Percentiles rank a stretch among this genome's conserved stretches.
These are phyloP conservation scores for Elachura formosa DNA, from an alignment of 2,113 vertebrate species.

Conservation along the genomic window DNA sequence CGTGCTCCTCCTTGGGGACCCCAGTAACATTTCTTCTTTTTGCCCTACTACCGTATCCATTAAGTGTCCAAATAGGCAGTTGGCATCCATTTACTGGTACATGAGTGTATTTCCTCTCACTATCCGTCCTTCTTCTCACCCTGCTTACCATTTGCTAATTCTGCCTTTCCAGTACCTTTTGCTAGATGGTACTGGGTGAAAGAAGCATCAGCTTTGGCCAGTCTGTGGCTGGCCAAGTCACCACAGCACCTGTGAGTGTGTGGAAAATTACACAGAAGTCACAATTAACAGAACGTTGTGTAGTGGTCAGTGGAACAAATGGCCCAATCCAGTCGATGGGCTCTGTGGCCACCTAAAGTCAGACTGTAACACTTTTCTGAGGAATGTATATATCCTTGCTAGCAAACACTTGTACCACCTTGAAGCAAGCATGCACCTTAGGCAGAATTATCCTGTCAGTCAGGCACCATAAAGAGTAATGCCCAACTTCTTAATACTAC, in stretches of 20 bases:
- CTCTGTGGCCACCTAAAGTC: background rate
- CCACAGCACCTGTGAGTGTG: background rate
- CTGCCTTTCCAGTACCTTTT: background rate
- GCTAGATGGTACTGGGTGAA: background rate
- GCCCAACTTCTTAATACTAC: background rate
- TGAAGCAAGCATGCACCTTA: background rate
- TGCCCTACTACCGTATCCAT: background rate
- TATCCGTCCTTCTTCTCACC: background rate
- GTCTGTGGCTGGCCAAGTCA: background rate
- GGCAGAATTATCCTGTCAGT: background rate
- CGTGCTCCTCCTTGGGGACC: background rate
- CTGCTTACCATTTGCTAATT: background rate
- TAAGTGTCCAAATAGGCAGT: rapidly evolving
- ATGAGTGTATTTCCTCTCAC: background rate
- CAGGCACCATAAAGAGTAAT: background rate
- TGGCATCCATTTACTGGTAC: background rate
- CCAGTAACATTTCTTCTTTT: background rate
- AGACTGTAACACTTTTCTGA: background rate
- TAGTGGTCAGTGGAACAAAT: background rate
- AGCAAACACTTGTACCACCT: background rate
- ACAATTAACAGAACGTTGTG: background rate
- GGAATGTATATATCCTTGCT: background rate
- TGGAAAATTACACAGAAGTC: background rate
- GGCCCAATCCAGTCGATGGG: too few relatives aligned
- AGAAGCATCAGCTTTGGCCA: background rate